phyloP scores from a whole-genome alignment of 2,797 vertebrate genomes.

The Hemitrygon akajei region DNA sequence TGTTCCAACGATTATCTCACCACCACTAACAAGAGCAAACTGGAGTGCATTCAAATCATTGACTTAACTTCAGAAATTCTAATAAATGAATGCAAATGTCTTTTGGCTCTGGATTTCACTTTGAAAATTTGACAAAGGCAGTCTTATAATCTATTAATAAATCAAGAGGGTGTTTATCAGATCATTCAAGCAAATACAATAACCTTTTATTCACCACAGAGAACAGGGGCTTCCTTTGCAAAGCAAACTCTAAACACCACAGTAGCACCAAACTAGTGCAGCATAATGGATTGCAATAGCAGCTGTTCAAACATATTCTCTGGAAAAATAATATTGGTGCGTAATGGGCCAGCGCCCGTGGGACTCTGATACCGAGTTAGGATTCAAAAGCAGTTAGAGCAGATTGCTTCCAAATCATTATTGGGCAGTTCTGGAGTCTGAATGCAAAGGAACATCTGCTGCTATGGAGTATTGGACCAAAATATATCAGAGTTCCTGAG shows the following conservation, averaged over 20 bases:
- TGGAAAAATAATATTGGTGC: not conserved
- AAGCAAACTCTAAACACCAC: not conserved
- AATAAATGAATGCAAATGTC: not conserved
- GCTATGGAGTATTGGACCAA: not conserved
- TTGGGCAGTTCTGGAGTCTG: not conserved
- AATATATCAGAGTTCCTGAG: no score
- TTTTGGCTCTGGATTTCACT: not conserved
- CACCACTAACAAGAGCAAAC: not conserved
- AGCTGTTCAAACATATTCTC: constrained; percentile 28
- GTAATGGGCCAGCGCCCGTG: not conserved
- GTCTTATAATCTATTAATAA: not conserved
- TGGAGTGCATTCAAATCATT: not conserved
- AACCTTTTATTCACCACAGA: not conserved
- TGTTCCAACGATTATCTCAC: not conserved
- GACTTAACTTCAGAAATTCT: not conserved
- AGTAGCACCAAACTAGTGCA: not conserved
- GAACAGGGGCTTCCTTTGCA: not conserved
- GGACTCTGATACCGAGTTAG: not conserved
- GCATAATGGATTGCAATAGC: not conserved
- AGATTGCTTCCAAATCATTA: not conserved
- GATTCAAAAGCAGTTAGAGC: not conserved
- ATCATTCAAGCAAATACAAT: constrained; percentile 3
- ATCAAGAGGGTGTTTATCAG: not conserved
- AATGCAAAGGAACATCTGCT: not conserved
- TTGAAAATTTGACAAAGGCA: not conserved